Percentiles rank a stretch among this genome's conserved stretches.
phyloP scores from a whole-genome alignment of 2,113 vertebrate genomes.

The Lota lota region DNA sequence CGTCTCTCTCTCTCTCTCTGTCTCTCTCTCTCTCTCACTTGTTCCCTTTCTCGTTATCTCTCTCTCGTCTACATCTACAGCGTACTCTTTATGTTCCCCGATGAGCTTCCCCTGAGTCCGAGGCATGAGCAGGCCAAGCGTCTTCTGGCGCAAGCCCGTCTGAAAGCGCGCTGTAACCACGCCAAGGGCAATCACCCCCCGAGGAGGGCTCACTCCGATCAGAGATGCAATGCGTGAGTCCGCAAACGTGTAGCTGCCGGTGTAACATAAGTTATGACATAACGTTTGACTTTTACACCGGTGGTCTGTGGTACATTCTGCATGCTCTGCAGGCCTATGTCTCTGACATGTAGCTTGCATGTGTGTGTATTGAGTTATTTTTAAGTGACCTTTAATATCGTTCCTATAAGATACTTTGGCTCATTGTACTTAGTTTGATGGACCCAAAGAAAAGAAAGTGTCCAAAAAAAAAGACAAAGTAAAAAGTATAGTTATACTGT shows the following conservation, averaged over 20 bases:
- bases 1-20: not conserved
- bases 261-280: no score
- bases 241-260: no score
- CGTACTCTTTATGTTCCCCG: slow-evolving; percentile 65
- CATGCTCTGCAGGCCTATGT: no score
- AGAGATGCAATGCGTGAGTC: slow-evolving; percentile 75
- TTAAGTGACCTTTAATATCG: not conserved
- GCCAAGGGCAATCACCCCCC: slow-evolving; percentile 78
- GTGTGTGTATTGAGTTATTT: not conserved
- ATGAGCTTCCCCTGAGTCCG: slow-evolving; percentile 80
- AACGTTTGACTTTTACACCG: no score
- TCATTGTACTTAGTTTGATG: not conserved
- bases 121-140: slow-evolving; percentile 88
- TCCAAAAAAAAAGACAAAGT: no score
- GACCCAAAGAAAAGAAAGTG: no score
- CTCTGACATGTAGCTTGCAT: not conserved
- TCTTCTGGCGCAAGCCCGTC: slow-evolving; percentile 83
- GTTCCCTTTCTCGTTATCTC: slow-evolving; percentile 2
- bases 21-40: not conserved
- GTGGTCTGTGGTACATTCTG: not conserved
- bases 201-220: slow-evolving; percentile 59
- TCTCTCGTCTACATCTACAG: slow-evolving; percentile 56
- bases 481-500: no score
- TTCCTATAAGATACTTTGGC: not conserved
- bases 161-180: slow-evolving; percentile 86